Percentiles rank a stretch among this genome's conserved stretches.
These are phyloP conservation scores for Noctua fimbriata DNA, from an alignment of 2,888 invertebrate species.

Conservation along the genomic window DNA sequence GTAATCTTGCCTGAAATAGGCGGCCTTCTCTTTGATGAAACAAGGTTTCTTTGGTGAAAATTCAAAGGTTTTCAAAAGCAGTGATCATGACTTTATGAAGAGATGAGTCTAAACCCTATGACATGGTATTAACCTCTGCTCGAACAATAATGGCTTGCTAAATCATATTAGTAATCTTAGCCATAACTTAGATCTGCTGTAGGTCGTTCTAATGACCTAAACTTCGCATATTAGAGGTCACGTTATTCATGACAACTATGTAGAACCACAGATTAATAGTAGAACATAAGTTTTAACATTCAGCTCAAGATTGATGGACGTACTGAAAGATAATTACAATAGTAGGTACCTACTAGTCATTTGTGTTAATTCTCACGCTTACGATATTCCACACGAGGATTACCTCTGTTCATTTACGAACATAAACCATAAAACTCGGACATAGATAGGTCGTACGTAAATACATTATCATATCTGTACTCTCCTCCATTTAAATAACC, in stretches of 20 bases:
- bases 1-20: background rate
- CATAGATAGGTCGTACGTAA: background rate
- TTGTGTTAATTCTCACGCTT: too few relatives aligned
- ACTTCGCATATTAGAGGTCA: constrained; percentile 34
- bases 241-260: constrained; percentile 16
- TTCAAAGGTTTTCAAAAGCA: constrained; percentile 1
- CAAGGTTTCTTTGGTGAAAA: background rate
- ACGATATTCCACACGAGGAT: too few relatives aligned
- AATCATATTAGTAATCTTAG: background rate
- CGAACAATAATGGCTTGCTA: background rate
- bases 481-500: background rate
- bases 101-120: background rate
- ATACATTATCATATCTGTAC: background rate
- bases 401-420: background rate
- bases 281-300: constrained; percentile 4
- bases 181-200: background rate
- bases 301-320: constrained; percentile 7
- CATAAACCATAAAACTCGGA: background rate
- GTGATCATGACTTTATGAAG: background rate
- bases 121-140: background rate
- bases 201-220: constrained; percentile 28
- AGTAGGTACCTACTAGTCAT: background rate
- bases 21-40: background rate
- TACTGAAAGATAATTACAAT: background rate
- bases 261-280: constrained; percentile 1